These are phyloP conservation scores for Scopus umbretta DNA, from an alignment of 2,113 vertebrate genomes.

Conservation along the genomic window DNA sequence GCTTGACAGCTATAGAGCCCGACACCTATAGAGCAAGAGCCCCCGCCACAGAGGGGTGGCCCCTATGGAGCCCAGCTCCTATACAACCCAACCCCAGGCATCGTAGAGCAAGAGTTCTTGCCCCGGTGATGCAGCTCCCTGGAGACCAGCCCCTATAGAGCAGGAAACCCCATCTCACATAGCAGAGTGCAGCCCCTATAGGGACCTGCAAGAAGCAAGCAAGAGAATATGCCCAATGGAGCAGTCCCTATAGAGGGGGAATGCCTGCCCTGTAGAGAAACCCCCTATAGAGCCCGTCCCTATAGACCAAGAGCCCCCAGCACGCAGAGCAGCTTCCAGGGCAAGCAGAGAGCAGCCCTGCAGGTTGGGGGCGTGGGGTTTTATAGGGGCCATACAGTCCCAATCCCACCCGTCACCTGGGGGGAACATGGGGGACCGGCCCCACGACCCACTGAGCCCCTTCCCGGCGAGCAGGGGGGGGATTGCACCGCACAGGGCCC, in stretches of 20 bases:
- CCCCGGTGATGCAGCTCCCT: background rate
- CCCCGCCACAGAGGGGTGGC: background rate
- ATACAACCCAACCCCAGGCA: fast-evolving
- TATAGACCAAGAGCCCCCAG: background rate
- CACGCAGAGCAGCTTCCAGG: background rate
- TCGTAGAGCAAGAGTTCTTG: background rate
- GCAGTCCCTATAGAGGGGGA: background rate
- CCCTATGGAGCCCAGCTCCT: background rate
- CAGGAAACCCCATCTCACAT: fast-evolving
- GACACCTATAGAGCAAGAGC: background rate
- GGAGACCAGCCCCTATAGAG: background rate
- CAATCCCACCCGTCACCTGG: background rate
- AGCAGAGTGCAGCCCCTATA: background rate
- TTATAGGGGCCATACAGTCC: background rate
- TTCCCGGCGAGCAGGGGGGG: background rate
- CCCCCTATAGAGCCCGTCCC: background rate
- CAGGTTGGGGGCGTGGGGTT: background rate
- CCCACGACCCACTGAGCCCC: background rate
- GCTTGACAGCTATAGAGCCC: background rate
- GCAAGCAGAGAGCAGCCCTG: background rate
- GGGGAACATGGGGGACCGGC: fast-evolving
- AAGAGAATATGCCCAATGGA: fast-evolving
- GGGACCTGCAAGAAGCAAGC: background rate
- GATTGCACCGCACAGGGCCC: background rate
- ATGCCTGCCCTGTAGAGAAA: background rate